A percentile compares a stretch with the other conserved stretches of the same genome.
Conservation (phyloP, 1,140 invertebrate species). For the Sarcophaga peregrina region DNA sequence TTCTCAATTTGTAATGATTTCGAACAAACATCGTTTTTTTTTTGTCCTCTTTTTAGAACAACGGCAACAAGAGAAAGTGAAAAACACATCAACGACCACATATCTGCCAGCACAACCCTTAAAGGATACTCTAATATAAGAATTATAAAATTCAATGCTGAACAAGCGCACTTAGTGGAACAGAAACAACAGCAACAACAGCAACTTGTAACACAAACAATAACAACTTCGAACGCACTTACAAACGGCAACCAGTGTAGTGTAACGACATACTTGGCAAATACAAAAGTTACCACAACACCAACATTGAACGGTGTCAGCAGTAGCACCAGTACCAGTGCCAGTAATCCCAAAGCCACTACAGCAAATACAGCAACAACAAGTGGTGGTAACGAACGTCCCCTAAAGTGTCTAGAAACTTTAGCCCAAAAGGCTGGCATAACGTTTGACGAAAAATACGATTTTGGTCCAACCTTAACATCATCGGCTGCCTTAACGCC, state of each 20-base stretch:
- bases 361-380: conserved; percentile 16
- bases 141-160: conserved; percentile 46
- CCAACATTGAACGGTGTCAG: neutral
- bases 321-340: neutral
- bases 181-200: conserved; percentile 39
- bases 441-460: conserved; percentile 75
- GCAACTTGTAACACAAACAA: conserved; percentile 46
- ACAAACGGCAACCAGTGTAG: neutral
- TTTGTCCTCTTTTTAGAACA: neutral
- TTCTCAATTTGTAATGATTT: too few relatives aligned
- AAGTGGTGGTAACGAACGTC: conserved; percentile 59
- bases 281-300: conserved; percentile 23
- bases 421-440: conserved; percentile 76
- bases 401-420: conserved; percentile 75
- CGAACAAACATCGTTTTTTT: neutral
- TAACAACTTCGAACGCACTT: neutral
- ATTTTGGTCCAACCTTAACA: conserved; percentile 20
- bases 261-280: conserved; percentile 1
- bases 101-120: conserved; percentile 53
- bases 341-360: neutral
- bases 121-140: conserved; percentile 63
- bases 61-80: conserved; percentile 45
- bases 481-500: neutral
- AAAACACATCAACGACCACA: conserved; percentile 38
- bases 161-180: conserved; percentile 43